Base-by-base conservation (phyloP, 2,113 vertebrate genomes). In the Marmota monax region DNA sequence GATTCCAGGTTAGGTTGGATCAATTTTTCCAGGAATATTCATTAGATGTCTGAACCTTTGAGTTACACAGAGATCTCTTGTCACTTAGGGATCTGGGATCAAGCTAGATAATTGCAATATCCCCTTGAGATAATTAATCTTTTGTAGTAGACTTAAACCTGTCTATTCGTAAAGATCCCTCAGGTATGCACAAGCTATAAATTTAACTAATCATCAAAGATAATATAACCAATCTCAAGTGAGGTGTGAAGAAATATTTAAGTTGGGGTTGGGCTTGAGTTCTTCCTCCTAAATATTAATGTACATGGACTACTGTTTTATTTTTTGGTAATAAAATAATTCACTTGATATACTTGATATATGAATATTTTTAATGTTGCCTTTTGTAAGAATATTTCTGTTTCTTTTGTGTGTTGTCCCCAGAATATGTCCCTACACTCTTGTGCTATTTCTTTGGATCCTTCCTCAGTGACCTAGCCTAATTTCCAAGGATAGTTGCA, bases 381-480 rank as follows among this genome's bases (percentile, higher is more conserved):
- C 20, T 86, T 87, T 83, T 23, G 14, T 74, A 61, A 80, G 84
- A 92, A 77, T 27, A 84, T 72, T 92, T 80, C 56, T 94, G n/a
- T 56, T 88, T 53, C 58, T 95, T 94, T 84, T 74, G 76, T 74
- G 20, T 82, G 95, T 84, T 95, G 76, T 83, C 25, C 56, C 90
- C 72, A 42, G 25, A 72, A 73, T 74, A 58, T 7, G 18, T 98
- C 92, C 94, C 88, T 65, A 72, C 78, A 85, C 67, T 92, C 90
- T 88, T 95, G 92, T 90, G 84, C 90, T 96, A 95, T 88, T 97
- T 97, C 61, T 92, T 87, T 23, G 53, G 48, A 48, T 89, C 70
- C 78, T 91, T 97, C 97, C 94, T 97, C 17, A 11, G 94, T 97
- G 96, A 96, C 97, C 90, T 98, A 97, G 90, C 97, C 95, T 97